These are phyloP conservation scores for Callyntrura guangdongensis DNA, from an alignment of 2,888 invertebrate genomes.

Conservation along the genomic window DNA sequence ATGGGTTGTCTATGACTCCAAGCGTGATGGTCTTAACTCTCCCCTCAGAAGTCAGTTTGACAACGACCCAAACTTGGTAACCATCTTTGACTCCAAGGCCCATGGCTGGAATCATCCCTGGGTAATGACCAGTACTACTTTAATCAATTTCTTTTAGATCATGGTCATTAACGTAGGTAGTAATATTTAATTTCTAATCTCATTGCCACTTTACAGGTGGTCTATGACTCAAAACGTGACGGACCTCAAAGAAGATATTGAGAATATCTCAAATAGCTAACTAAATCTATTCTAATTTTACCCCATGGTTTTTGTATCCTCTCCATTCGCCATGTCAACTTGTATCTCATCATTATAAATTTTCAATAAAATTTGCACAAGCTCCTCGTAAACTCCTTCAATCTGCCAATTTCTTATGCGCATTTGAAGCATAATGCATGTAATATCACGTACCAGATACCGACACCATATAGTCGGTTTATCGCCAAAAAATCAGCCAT, in stretches of 20 bases:
- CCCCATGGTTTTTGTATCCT: slow-evolving; percentile 31
- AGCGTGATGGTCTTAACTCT: slow-evolving; percentile 78
- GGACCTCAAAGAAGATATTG: slow-evolving; percentile 71
- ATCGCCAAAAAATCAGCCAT: no score
- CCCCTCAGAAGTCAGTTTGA: slow-evolving; percentile 73
- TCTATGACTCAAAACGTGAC: slow-evolving; percentile 78
- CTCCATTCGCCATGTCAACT: slow-evolving; percentile 51
- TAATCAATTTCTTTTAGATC: no score
- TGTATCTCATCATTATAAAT: slow-evolving; percentile 48
- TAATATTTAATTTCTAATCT: neutral
- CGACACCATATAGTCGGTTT: no score
- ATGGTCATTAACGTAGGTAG: no score
- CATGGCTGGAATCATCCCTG: slow-evolving; percentile 79
- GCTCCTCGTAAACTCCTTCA: slow-evolving; percentile 58
- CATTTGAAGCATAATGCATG: no score
- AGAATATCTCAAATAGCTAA: slow-evolving; percentile 23
- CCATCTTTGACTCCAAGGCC: slow-evolving; percentile 79
- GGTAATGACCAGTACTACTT: slow-evolving; percentile 16
- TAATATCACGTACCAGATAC: no score
- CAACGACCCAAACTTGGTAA: slow-evolving; percentile 75
- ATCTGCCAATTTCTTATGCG: no score
- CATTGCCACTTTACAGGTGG: slow-evolving; percentile 17
- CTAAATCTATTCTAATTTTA: slow-evolving; percentile 47
- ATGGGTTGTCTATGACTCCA: slow-evolving; percentile 80
- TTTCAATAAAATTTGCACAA: slow-evolving; percentile 62